These are phyloP conservation scores for Nipponacmea schrenckii DNA, from an alignment of 2,888 invertebrate genomes.

Conservation along the genomic window DNA sequence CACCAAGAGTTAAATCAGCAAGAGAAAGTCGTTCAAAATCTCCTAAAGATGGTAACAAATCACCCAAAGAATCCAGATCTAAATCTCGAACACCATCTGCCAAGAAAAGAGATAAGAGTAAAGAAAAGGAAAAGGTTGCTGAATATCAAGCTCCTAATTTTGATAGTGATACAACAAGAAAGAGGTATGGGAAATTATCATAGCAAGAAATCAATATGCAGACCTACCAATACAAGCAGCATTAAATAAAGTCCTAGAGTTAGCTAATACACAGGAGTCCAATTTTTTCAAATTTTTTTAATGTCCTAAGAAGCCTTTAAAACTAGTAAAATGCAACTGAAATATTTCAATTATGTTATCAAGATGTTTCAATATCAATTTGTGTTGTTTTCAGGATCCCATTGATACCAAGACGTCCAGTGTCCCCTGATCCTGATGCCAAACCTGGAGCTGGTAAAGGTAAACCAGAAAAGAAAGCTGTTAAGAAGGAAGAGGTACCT, in stretches of 20 bases:
- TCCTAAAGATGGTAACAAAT: constrained; percentile 39
- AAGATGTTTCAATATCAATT: too few relatives aligned
- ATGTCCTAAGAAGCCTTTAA: too few relatives aligned
- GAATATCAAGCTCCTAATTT: constrained; percentile 31
- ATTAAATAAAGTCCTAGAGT: too few relatives aligned
- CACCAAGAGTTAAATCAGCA: constrained; percentile 41
- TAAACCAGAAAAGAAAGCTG: constrained; percentile 50
- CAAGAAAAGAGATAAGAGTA: constrained; percentile 52
- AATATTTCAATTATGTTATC: too few relatives aligned
- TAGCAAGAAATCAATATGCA: too few relatives aligned
- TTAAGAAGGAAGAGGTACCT: constrained; percentile 42
- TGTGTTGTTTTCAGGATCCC: constrained; percentile 54
- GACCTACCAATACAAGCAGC: too few relatives aligned
- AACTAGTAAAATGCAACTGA: too few relatives aligned
- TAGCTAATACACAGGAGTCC: too few relatives aligned
- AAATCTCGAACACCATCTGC: constrained; percentile 57
- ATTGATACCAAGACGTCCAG: constrained; percentile 60
- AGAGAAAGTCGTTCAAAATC: constrained; percentile 30
- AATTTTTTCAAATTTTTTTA: too few relatives aligned
- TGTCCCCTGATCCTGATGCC: constrained; percentile 58
- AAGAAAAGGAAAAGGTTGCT: constrained; percentile 43
- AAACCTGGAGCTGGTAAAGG: constrained; percentile 52
- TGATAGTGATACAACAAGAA: constrained; percentile 29
- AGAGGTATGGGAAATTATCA: constrained; percentile 23
- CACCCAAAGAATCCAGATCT: constrained; percentile 39